phyloP scores from a whole-genome alignment of 2,113 vertebrate species.

The Anseranas semipalmata region DNA sequence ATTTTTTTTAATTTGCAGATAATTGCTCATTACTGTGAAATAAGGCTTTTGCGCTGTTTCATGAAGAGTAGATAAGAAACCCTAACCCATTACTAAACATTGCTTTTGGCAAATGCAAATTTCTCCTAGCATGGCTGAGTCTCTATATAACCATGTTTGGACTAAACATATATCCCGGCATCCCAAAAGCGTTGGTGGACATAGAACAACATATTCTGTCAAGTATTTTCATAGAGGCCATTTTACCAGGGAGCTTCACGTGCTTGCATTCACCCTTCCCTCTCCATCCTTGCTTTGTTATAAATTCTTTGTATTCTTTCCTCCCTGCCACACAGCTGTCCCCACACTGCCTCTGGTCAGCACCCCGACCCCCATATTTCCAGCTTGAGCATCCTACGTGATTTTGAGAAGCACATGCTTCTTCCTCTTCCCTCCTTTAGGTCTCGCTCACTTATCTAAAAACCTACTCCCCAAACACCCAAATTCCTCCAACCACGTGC shows the following conservation, averaged over 20 bases:
- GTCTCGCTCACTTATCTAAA: not conserved
- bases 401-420: rapidly evolving
- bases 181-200: not conserved
- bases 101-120: not conserved
- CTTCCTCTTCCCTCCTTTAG: not conserved
- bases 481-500: not conserved
- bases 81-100: not conserved
- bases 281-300: not conserved
- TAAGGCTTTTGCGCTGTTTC: not conserved
- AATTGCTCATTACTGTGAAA: not conserved
- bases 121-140: not conserved
- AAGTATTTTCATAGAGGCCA: not conserved
- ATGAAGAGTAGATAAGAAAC: not conserved
- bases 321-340: not conserved
- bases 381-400: not conserved
- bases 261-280: not conserved
- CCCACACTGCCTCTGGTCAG: not conserved
- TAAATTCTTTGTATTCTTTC: not conserved
- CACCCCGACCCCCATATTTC: not conserved
- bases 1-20: not conserved
- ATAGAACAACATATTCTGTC: not conserved
- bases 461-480: not conserved
- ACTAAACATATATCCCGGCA: rapidly evolving
- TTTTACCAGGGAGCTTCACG: not conserved
- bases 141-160: not conserved